These are phyloP conservation scores for Thecophora atra DNA, from an alignment of 2,888 invertebrate species.

Conservation along the genomic window DNA sequence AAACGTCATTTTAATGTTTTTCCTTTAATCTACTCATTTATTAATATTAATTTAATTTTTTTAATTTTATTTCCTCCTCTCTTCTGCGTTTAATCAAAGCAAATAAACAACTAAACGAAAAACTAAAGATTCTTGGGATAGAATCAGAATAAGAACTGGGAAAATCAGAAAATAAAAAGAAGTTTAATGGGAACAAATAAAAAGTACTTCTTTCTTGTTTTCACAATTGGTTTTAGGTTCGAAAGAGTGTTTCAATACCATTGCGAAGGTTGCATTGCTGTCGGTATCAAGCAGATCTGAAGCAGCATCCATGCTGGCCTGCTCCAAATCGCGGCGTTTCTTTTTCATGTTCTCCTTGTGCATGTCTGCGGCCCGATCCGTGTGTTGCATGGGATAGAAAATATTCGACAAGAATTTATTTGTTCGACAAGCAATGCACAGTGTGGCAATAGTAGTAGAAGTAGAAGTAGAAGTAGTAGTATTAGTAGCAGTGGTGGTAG, in stretches of 20 bases:
- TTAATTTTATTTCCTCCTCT: background rate
- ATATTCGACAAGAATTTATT: constrained; percentile 67
- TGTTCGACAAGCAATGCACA: constrained; percentile 60
- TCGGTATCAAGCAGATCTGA: constrained; percentile 88
- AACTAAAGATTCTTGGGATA: no score
- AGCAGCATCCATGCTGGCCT: constrained; percentile 85
- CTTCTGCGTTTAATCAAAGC: no score
- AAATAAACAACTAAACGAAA: no score
- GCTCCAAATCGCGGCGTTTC: constrained; percentile 86
- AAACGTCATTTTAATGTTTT: background rate
- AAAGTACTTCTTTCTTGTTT: no score
- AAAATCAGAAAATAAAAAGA: no score
- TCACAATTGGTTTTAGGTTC: no score
- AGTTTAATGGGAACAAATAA: no score
- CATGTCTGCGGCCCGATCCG: constrained; percentile 73
- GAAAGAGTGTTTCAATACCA: constrained; percentile 72
- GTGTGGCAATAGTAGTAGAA: constrained; percentile 41
- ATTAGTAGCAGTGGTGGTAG: background rate
- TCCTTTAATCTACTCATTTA: background rate
- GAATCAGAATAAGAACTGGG: no score
- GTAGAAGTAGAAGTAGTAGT: background rate
- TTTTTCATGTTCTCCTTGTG: constrained; percentile 90
- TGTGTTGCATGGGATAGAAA: constrained; percentile 71
- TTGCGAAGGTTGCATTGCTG: constrained; percentile 89
- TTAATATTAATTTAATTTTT: background rate